phyloP scores from a whole-genome alignment of 2,888 invertebrate genomes.

The Epinotia bilunana region DNA sequence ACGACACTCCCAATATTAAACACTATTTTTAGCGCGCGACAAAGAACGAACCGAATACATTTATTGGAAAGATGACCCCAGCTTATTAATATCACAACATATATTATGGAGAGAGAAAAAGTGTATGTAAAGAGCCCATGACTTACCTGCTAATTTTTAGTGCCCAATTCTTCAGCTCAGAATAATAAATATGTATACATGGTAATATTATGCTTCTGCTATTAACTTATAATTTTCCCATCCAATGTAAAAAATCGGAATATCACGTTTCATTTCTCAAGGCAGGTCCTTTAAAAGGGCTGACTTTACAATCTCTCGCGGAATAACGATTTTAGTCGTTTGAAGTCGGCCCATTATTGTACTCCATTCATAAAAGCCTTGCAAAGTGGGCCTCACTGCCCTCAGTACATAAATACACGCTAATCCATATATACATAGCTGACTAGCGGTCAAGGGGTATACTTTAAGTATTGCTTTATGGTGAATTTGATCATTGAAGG shows the following conservation, averaged over 20 bases:
- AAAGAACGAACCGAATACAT: too few species aligned
- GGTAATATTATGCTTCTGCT: not conserved
- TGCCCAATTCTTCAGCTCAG: too few species aligned
- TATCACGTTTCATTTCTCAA: slow-evolving; percentile 22
- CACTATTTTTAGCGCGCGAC: not conserved
- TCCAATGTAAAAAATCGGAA: slow-evolving; percentile 37
- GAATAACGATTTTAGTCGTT: slow-evolving; percentile 50
- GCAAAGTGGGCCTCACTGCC: slow-evolving; percentile 46
- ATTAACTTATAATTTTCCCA: not conserved
- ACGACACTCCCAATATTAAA: slow-evolving; percentile 14
- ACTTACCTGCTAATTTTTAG: too few species aligned
- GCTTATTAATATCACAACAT: too few species aligned
- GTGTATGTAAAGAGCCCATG: too few species aligned
- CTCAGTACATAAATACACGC: slow-evolving; percentile 33
- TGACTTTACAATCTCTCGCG: slow-evolving; percentile 50
- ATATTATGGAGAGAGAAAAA: too few species aligned
- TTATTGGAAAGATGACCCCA: too few species aligned
- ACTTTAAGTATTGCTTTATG: slow-evolving; percentile 7
- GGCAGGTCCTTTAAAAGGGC: slow-evolving; percentile 42
- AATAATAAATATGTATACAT: too few species aligned
- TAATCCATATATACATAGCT: slow-evolving; percentile 19
- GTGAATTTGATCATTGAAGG: not conserved
- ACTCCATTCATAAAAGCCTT: slow-evolving; percentile 51
- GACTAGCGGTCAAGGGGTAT: slow-evolving; percentile 9
- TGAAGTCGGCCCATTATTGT: slow-evolving; percentile 53